Conservation (phyloP, 1,140 invertebrate species). For the Medauroidea extradentata region DNA sequence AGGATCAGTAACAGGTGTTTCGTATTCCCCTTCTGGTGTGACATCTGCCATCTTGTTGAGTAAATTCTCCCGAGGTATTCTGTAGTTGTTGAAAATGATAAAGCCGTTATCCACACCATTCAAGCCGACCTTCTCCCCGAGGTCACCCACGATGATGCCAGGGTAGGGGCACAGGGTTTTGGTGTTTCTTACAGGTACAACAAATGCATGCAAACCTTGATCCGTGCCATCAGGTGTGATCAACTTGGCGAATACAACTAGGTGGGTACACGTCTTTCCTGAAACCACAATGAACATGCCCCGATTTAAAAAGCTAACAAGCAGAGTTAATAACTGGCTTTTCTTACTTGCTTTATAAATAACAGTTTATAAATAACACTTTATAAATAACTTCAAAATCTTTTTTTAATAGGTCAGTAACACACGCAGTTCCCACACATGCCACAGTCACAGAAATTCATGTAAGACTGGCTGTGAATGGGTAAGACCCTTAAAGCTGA, state of each 20-base stretch:
- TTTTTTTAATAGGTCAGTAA: too few species aligned
- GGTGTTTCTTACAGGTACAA: conserved; percentile 72
- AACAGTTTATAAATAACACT: too few species aligned
- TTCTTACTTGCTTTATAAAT: too few species aligned
- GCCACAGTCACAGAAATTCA: too few species aligned
- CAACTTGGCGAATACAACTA: conserved; percentile 84
- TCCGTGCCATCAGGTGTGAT: conserved; percentile 67
- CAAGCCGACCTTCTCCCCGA: conserved; percentile 77
- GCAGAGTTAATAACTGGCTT: too few species aligned
- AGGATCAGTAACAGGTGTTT: conserved; percentile 69
- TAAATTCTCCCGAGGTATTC: conserved; percentile 56
- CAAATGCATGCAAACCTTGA: conserved; percentile 76
- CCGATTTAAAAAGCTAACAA: too few species aligned
- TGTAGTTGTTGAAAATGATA: conserved; percentile 56
- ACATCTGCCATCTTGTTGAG: conserved; percentile 62
- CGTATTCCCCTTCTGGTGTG: conserved; percentile 56
- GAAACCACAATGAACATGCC: too few species aligned
- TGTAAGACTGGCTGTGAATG: too few species aligned
- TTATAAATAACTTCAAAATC: too few species aligned
- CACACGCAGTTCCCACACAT: too few species aligned
- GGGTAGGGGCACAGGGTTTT: conserved; percentile 63
- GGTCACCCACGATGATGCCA: conserved; percentile 72
- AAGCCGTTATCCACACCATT: conserved; percentile 82
- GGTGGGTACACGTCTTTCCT: conserved; percentile 83
- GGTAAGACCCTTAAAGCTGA: too few species aligned